These are phyloP conservation scores for Bufo bufo DNA, from an alignment of 2,113 vertebrate species.

Conservation along the genomic window DNA sequence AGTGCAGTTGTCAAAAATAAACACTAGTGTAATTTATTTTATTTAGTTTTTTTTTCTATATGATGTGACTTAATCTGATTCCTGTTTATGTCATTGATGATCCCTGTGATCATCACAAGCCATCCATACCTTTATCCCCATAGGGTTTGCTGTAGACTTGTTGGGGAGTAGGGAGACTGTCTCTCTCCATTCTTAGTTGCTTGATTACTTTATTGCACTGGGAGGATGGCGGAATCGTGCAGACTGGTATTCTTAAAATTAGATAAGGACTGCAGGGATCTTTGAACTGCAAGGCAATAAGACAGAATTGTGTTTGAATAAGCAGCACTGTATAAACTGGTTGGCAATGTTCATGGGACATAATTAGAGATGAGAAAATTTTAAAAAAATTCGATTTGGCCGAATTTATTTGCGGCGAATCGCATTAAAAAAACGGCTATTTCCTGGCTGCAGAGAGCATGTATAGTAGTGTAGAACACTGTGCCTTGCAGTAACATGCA, in stretches of 20 bases:
- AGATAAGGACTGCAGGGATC: constrained; percentile 36
- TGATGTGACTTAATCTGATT: too few relatives aligned
- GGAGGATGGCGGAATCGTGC: not conserved
- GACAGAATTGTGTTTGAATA: not conserved
- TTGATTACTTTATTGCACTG: not conserved
- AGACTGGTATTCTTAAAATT: constrained; percentile 14
- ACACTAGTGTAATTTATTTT: too few relatives aligned
- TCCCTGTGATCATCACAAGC: not conserved
- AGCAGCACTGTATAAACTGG: not conserved
- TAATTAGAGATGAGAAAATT: not conserved
- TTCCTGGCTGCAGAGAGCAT: too few relatives aligned
- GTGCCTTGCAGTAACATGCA: too few relatives aligned
- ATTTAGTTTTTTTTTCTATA: too few relatives aligned
- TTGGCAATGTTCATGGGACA: not conserved
- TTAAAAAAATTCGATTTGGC: too few relatives aligned
- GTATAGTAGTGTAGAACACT: too few relatives aligned
- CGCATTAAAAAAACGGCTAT: too few relatives aligned
- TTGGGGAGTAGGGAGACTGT: not conserved
- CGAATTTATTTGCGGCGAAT: too few relatives aligned
- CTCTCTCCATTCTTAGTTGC: not conserved
- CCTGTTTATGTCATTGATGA: too few relatives aligned
- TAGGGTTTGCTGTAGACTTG: not conserved
- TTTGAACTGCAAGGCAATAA: constrained; percentile 30
- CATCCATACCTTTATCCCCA: not conserved
- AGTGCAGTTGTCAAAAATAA: too few relatives aligned